Base-by-base conservation (phyloP, 1,140 invertebrate genomes). In the Drosophila pseudoananassae region DNA sequence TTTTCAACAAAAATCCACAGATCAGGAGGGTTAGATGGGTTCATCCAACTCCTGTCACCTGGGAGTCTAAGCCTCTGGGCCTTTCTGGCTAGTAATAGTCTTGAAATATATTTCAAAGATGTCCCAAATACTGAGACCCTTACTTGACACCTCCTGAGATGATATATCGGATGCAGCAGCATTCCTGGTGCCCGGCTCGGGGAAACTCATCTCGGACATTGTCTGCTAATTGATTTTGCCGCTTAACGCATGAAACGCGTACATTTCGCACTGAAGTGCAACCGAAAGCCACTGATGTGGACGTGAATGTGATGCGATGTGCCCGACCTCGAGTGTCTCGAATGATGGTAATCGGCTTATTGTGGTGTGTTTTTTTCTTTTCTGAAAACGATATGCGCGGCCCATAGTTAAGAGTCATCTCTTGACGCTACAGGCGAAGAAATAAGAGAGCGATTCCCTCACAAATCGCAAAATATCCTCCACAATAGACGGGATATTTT, bases 151-250 rank as follows among this genome's bases (percentile, higher is more conserved):
- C 57, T 59, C 47, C 47, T 59, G n/a, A 40, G 51, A 59, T 29
- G 57, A 59, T 59, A 43, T 57, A 45, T 46, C 27, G 40, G 27
- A 57, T 46, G n/a, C n/a, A n/a, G n/a, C n/a, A 27, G 25, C 55
- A 57, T 27, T 20, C 40, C 40, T 25, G 20, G 9, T 27, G n/a
- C 40, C 40, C 27, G 20, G 9, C 9, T 29, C 27, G 14, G 29
- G 29, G 12, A 52, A 66, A 65, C 52, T 65, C 69, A 49, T 46
- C 31, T 31, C 20, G 50, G 38, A 46, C 50, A 53, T 59, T 46
- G 58, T 82, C 58, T 59, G 63, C 77, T 82, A 82, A 82, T 82
- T 82, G 78, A 82, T 82, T 82, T 72, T 73, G 72, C 68, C 73
- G 78, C 78, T 82, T 80, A 70, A 76, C n/a, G 66, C 73, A 76